These are phyloP conservation scores for Pheosia gnoma DNA, from an alignment of 2,888 invertebrate genomes.

Conservation along the genomic window DNA sequence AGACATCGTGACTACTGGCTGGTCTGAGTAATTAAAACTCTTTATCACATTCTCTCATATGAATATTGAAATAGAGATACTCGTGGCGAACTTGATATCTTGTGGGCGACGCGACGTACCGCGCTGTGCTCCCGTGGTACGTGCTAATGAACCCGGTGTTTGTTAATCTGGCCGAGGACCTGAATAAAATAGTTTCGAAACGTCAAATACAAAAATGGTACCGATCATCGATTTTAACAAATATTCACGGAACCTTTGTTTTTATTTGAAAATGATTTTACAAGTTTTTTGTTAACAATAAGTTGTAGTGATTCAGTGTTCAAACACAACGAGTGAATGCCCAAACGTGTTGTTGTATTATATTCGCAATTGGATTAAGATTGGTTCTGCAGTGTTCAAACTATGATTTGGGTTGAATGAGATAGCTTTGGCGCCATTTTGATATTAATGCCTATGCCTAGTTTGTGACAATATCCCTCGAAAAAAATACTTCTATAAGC, in stretches of 20 bases:
- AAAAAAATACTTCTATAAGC: slow-evolving; percentile 48
- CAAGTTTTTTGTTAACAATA: slow-evolving; percentile 25
- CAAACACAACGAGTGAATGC: slow-evolving; percentile 71
- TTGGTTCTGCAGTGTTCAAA: slow-evolving; percentile 67
- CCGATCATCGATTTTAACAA: slow-evolving; percentile 34
- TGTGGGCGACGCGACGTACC: too few species aligned
- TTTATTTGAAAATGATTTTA: slow-evolving; percentile 27
- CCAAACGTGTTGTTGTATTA: slow-evolving; percentile 64
- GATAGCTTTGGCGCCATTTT: slow-evolving; percentile 53
- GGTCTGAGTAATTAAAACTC: too few species aligned
- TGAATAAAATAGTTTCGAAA: slow-evolving; percentile 33
- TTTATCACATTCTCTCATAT: too few species aligned
- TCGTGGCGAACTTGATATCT: too few species aligned
- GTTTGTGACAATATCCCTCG: slow-evolving; percentile 42
- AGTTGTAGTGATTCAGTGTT: slow-evolving; percentile 58
- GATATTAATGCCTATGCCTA: slow-evolving; percentile 62
- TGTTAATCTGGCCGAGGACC: slow-evolving; percentile 55
- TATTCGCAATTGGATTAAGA: slow-evolving; percentile 62
- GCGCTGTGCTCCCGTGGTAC: too few species aligned
- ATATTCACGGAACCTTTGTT: slow-evolving; percentile 41
- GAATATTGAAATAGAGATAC: too few species aligned
- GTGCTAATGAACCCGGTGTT: neutral
- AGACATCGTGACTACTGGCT: too few species aligned
- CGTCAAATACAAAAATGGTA: slow-evolving; percentile 25
- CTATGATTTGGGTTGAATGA: slow-evolving; percentile 52